Conservation (phyloP, 2,797 vertebrate species). For the Rachycentron canadum region DNA sequence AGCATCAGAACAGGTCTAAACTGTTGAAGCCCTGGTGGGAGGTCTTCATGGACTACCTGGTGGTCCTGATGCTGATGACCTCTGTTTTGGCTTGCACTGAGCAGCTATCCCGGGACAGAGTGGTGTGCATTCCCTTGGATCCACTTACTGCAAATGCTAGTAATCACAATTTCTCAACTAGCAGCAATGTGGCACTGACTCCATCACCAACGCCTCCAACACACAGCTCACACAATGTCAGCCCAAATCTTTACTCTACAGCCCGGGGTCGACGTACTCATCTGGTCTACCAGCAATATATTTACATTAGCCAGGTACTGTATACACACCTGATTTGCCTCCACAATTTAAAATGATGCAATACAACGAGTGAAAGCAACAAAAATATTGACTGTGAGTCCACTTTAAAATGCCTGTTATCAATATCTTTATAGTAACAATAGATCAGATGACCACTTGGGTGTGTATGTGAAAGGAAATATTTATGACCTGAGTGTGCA, state of each 20-base stretch:
- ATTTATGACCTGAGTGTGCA: not conserved
- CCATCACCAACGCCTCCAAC: constrained; percentile 15
- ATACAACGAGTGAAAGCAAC: not conserved
- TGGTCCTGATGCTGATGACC: constrained; percentile 87
- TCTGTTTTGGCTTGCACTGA: constrained; percentile 87
- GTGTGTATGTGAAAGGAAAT: not conserved
- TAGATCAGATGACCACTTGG: not conserved
- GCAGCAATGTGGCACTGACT: not conserved
- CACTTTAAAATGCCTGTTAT: not conserved
- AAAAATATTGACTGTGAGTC: not conserved
- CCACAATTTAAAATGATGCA: not conserved
- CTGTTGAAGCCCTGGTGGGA: constrained; percentile 92
- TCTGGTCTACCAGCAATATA: constrained; percentile 88
- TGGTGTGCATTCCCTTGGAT: constrained; percentile 86
- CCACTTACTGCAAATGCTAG: constrained; percentile 37
- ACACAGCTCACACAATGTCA: not conserved
- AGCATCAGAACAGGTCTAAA: constrained; percentile 81
- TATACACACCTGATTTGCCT: not conserved
- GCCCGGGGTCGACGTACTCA: constrained; percentile 76
- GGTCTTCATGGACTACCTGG: constrained; percentile 89
- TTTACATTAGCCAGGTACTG: constrained; percentile 85
- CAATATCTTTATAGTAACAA: not conserved
- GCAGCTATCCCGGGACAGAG: constrained; percentile 84
- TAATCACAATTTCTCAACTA: not conserved
- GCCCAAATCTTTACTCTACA: constrained; percentile 25